Evolutionary conservation across 2,113 vertebrate genomes (phyloP), one percentile per base, ranked within the genome.

Genomic region (Lycocorax pyrrhopterus): DNA sequence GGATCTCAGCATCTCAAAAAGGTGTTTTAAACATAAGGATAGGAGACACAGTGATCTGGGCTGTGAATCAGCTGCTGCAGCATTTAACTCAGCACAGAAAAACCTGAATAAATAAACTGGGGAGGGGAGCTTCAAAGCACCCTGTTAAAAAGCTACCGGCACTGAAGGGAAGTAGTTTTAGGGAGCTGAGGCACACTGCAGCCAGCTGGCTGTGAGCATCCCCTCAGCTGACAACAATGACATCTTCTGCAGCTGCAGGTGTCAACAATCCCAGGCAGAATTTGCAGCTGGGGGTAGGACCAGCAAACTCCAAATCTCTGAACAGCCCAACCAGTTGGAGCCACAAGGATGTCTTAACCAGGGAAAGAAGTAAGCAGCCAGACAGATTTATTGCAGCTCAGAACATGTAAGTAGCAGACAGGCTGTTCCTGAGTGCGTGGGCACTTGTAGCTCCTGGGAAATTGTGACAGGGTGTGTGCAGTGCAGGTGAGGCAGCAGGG

Each of bases 391-490:
- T 22, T 69, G 14, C 32, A 62, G n/a, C 51, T 87, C 51, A 13
- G 49, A 66, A 27, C 2, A 3, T 6, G 7, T 27, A 1, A 41
- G 43, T 12, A 32, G 13, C 15, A 51, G 43, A 2, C n/a, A 58
- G 68, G 56, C 56, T 53, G 21, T 10, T 49, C 30, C 47, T 60
- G 20, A 8, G 18, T 6, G 30, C 0, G 7, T 10, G 41, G 18
- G 33, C 62, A 35, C 22, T 18, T 3, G 14, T 3, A n/a, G 62
- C 39, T 41, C 41, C 64, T 21, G 55, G 33, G 59, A 10, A 49
- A 4, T 1, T 0, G 3, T 22, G 67, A 5, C 13, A 6, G 4
- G 6, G 9, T 1, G 41, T 12, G 43, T 14, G 44, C 59, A 12
- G 52, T 2, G 13, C 27, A 18, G 1, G 11, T 1, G 35, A 5